Evolutionary conservation across 2,888 invertebrate species (phyloP).

Genomic region (Halocaridina rubra): DNA sequence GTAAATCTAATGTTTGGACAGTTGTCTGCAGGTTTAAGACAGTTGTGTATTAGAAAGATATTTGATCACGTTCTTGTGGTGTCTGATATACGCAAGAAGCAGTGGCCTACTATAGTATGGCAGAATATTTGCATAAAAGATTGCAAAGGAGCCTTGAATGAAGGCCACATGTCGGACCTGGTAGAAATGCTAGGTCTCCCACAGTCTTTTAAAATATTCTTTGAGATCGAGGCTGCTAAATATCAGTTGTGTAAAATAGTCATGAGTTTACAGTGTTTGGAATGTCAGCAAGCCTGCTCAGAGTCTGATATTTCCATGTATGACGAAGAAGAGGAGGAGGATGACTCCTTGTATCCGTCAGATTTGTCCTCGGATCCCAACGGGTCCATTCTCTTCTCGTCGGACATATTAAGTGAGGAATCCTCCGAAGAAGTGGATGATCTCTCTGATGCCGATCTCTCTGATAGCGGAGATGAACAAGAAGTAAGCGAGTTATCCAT

Average conservation of each 20-base stretch:
- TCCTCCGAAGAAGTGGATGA: conserved; percentile 43
- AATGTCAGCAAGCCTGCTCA: conserved; percentile 56
- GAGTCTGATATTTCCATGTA: conserved; percentile 27
- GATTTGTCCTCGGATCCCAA: conserved; percentile 27
- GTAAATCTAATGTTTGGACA: conserved; percentile 63
- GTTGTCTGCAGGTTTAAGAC: conserved; percentile 59
- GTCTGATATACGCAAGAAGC: background rate
- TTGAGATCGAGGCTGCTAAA: conserved; percentile 60
- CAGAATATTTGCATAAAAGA: conserved; percentile 18
- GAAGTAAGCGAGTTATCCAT: background rate
- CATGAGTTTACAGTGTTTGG: conserved; percentile 39
- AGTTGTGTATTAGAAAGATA: conserved; percentile 60
- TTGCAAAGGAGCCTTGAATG: conserved; percentile 27
- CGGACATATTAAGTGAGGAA: conserved; percentile 49
- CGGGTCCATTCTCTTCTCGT: conserved; percentile 40
- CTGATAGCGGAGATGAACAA: conserved; percentile 15
- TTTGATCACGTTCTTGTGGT: conserved; percentile 51
- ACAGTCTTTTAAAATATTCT: conserved; percentile 43
- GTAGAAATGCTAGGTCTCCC: conserved; percentile 53
- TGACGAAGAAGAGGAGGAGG: conserved; percentile 34
- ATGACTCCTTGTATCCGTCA: conserved; percentile 13
- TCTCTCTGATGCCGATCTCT: conserved; percentile 35
- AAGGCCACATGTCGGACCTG: background rate
- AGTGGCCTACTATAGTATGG: background rate
- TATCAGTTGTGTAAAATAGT: conserved; percentile 50